Evolutionary conservation across 2,888 invertebrate species (phyloP).

Genomic region (Rhyacophila evoluta): DNA sequence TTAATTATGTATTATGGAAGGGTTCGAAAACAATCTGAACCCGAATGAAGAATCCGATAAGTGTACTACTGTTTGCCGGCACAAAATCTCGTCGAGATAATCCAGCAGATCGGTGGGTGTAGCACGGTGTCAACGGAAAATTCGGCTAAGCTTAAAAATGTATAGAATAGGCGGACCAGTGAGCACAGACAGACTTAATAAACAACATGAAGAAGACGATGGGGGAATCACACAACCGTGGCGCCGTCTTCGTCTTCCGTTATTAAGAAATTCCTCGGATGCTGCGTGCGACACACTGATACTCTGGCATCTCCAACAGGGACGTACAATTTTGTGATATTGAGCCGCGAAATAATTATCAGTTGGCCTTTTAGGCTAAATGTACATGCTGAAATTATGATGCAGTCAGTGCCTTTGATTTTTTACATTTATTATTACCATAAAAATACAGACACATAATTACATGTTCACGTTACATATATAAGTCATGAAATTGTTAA

Average conservation of each 20-base stretch:
- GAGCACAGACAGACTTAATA: conserved; percentile 12
- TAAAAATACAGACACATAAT: too few species aligned
- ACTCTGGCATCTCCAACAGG: background rate
- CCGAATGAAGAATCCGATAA: background rate
- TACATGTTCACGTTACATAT: too few species aligned
- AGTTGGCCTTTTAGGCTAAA: too few species aligned
- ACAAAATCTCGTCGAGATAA: background rate
- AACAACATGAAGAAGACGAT: conserved; percentile 17
- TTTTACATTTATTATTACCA: too few species aligned
- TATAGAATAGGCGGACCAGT: conserved; percentile 6
- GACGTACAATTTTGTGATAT: background rate
- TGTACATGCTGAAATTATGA: too few species aligned
- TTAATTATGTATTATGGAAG: background rate
- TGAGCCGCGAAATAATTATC: too few species aligned
- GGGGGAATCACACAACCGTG: conserved; percentile 14
- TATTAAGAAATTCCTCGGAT: conserved; percentile 24
- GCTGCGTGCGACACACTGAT: conserved; percentile 24
- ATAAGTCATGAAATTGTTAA: too few species aligned
- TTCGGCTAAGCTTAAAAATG: background rate
- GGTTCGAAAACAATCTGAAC: background rate
- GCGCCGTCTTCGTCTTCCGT: conserved; percentile 22
- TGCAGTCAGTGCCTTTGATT: too few species aligned
- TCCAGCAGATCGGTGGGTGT: background rate
- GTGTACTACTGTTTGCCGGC: conserved; percentile 3
- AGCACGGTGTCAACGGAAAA: background rate